These are phyloP conservation scores for Brachionus plicatilis DNA, from an alignment of 1,140 invertebrate genomes.

Conservation along the genomic window DNA sequence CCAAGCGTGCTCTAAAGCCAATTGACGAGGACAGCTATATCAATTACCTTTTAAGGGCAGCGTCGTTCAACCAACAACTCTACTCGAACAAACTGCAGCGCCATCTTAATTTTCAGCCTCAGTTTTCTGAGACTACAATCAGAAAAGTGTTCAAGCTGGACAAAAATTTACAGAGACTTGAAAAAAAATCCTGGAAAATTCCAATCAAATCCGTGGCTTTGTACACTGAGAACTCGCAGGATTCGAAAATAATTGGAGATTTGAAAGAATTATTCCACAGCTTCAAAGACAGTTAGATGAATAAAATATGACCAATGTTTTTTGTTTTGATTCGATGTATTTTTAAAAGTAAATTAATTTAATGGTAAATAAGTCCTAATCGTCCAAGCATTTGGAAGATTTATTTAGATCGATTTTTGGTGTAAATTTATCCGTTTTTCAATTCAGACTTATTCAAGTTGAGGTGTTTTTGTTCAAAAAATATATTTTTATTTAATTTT, in stretches of 20 bases:
- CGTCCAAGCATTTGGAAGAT: neutral
- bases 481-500: neutral
- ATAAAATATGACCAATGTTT: neutral
- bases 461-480: neutral
- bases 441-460: conserved; percentile 12
- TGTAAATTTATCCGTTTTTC: conserved; percentile 4
- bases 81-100: conserved; percentile 7
- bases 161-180: conserved; percentile 32
- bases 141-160: conserved; percentile 26
- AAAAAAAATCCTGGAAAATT: conserved; percentile 40
- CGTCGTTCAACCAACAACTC: neutral
- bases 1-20: neutral
- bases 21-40: neutral
- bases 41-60: neutral
- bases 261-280: neutral
- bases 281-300: conserved; percentile 28
- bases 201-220: neutral
- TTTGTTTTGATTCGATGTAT: neutral
- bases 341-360: neutral
- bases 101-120: neutral
- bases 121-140: neutral
- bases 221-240: neutral
- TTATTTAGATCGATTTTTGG: neutral
- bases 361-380: neutral
- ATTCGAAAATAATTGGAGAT: neutral